Conservation (phyloP, 2,797 vertebrate genomes). For the Pangasius sanitwongsei region DNA sequence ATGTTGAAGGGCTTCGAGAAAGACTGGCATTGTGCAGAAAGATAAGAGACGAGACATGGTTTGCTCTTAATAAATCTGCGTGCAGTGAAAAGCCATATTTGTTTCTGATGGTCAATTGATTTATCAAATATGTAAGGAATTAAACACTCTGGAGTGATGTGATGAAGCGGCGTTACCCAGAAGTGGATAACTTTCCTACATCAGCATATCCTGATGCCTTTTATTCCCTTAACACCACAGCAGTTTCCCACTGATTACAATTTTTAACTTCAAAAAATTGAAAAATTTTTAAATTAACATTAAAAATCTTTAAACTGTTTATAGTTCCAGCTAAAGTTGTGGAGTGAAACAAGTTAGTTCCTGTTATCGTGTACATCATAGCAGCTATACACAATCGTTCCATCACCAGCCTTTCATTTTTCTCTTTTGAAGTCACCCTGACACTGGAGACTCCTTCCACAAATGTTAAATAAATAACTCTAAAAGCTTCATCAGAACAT, state of each 20-base stretch:
- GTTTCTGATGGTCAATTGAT: neutral
- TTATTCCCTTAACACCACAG: neutral
- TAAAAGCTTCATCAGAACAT: too few relatives aligned
- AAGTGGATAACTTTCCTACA: neutral
- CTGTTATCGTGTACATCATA: neutral
- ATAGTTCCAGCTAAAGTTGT: neutral
- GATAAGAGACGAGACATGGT: constrained; percentile 5
- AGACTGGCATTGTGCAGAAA: constrained; percentile 7
- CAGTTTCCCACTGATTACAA: neutral
- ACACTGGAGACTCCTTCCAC: neutral
- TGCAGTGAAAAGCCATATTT: neutral
- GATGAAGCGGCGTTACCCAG: neutral
- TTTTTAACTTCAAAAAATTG: too few relatives aligned
- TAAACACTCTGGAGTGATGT: neutral
- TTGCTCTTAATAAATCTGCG: neutral
- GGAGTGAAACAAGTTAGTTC: neutral
- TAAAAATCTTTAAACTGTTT: neutral
- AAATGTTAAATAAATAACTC: neutral
- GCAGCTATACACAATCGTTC: neutral
- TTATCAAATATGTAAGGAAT: neutral
- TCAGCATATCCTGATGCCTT: neutral
- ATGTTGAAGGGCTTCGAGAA: constrained; percentile 15
- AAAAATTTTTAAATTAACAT: too few relatives aligned
- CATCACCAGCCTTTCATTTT: neutral
- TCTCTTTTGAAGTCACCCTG: neutral